Evolutionary conservation across 2,888 invertebrate species (phyloP).

Genomic region (Amaurobius ferox): DNA sequence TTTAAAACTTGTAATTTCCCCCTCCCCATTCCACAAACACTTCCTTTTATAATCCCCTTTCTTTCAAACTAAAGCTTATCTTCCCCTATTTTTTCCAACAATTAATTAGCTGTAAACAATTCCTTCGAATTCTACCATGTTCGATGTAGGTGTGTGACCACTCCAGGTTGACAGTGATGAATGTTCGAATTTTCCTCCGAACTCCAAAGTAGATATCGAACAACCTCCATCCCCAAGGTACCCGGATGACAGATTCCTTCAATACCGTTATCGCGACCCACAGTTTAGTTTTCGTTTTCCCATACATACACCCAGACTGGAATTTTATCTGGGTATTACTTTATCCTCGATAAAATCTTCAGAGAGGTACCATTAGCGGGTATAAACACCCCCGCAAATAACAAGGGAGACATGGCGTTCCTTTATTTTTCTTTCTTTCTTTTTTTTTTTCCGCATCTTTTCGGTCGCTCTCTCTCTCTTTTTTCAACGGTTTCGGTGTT

Average conservation of each 20-base stretch:
- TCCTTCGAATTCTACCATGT: background rate
- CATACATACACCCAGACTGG: background rate
- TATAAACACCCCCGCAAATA: constrained; percentile 12
- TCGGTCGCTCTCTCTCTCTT: background rate
- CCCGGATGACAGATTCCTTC: constrained; percentile 10
- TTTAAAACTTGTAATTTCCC: background rate
- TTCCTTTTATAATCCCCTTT: background rate
- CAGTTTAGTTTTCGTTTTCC: constrained; percentile 16
- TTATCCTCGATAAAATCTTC: constrained; percentile 9
- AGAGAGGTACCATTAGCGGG: constrained; percentile 6
- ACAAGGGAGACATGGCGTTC: background rate
- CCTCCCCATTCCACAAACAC: background rate
- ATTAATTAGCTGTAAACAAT: constrained; percentile 13
- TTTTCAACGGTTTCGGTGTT: background rate
- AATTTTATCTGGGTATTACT: constrained; percentile 3
- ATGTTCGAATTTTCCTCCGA: constrained; percentile 14
- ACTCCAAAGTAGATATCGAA: constrained; percentile 13
- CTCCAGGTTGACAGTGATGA: constrained; percentile 14
- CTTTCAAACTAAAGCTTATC: constrained; percentile 5
- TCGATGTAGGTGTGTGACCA: background rate
- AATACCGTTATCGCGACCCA: background rate
- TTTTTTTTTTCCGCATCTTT: background rate
- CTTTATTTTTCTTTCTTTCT: no score
- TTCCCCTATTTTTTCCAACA: background rate
- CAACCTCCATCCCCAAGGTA: constrained; percentile 2